phyloP scores from a whole-genome alignment of 2,888 invertebrate species.

The Spodoptera picta region DNA sequence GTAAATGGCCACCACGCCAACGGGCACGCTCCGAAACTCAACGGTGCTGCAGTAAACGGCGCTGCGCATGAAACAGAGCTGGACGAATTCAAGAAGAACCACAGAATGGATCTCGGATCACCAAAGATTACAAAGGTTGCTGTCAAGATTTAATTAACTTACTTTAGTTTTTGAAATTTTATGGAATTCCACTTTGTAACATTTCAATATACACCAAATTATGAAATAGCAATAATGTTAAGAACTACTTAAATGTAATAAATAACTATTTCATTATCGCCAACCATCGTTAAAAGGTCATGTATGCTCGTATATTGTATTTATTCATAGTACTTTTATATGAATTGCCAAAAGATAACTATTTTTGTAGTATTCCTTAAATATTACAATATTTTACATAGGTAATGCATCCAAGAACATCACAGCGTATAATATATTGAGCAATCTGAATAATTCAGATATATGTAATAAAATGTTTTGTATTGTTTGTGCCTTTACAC shows the following conservation, averaged over 20 bases:
- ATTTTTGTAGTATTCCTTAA: conserved; percentile 85
- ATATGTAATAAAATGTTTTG: conserved; percentile 63
- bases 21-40: conserved; percentile 52
- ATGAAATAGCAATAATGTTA: conserved; percentile 59
- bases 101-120: conserved; percentile 78
- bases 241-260: conserved; percentile 60
- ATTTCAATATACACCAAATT: conserved; percentile 74
- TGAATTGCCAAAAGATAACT: conserved; percentile 85
- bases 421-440: conserved; percentile 49
- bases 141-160: conserved; percentile 78
- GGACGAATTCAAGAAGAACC: conserved; percentile 67
- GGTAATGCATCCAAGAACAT: conserved; percentile 50
- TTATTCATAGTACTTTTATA: conserved; percentile 71
- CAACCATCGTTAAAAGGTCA: conserved; percentile 53
- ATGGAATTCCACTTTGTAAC: conserved; percentile 81
- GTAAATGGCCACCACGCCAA: conserved; percentile 56
- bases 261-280: conserved; percentile 55
- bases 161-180: conserved; percentile 72
- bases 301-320: conserved; percentile 61
- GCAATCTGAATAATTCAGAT: conserved; percentile 53
- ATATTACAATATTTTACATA: conserved; percentile 68
- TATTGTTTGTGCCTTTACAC: conserved; percentile 86
- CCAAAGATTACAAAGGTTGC: conserved; percentile 86
- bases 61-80: conserved; percentile 60
- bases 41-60: conserved; percentile 57